phyloP scores from a whole-genome alignment of 2,797 vertebrate species.

The Clarias pachynema region DNA sequence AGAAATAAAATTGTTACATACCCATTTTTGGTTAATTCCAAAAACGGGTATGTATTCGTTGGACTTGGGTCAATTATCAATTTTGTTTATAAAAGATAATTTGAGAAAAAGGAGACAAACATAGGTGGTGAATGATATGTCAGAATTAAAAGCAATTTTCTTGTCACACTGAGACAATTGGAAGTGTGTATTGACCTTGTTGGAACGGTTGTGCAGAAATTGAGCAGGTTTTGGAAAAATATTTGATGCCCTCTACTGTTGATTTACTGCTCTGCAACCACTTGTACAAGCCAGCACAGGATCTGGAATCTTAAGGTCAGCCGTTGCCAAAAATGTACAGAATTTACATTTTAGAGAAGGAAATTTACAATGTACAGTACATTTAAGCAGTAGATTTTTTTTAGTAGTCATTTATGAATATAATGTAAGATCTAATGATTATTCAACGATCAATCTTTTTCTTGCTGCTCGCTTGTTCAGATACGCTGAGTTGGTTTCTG shows the following conservation, averaged over 20 bases:
- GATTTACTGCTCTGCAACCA: conserved; percentile 59
- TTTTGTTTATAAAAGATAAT: not conserved
- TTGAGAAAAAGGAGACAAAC: not conserved
- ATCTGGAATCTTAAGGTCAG: not conserved
- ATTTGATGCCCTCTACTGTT: conserved; percentile 67
- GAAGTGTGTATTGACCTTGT: conserved; percentile 46
- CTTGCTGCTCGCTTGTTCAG: not conserved
- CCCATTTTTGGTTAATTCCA: not conserved
- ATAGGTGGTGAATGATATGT: too few relatives aligned
- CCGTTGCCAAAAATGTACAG: not conserved
- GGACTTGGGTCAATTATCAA: not conserved
- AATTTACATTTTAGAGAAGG: too few relatives aligned
- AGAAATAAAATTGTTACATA: not conserved
- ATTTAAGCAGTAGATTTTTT: not conserved
- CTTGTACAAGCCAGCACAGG: conserved; percentile 59
- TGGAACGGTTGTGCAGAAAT: conserved; percentile 63
- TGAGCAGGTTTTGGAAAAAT: conserved; percentile 47
- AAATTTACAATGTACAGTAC: too few relatives aligned
- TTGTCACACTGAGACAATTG: not conserved
- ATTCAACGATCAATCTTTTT: not conserved
- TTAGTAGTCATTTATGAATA: not conserved
- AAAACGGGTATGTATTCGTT: not conserved
- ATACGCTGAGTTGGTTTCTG: too few relatives aligned
- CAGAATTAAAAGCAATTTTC: not conserved
- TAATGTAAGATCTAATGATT: not conserved